A percentile compares a stretch with the other conserved stretches of the same genome.
Evolutionary conservation across 2,797 vertebrate genomes (phyloP).

Genomic region (Propithecus deckenii): DNA sequence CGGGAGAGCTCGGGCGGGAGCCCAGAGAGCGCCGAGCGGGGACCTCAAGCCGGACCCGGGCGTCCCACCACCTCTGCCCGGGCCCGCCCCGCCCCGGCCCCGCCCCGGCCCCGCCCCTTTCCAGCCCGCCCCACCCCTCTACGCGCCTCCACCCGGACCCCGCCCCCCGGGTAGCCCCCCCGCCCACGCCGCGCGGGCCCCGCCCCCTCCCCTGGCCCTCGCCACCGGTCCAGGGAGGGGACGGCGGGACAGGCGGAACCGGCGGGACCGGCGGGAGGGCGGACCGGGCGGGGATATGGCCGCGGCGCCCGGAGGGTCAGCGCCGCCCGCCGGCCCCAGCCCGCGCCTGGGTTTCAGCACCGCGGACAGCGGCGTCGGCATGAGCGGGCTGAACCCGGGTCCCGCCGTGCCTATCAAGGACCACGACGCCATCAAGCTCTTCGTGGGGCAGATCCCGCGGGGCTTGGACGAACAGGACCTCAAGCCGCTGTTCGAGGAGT

Average conservation of each 20-base stretch:
- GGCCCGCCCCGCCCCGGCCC: conserved; percentile 43
- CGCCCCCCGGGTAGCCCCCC: conserved; percentile 84
- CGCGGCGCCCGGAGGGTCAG: conserved; percentile 91
- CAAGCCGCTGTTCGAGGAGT: conserved; percentile 99
- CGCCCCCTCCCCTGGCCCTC: conserved; percentile 64
- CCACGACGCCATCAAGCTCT: conserved; percentile 99
- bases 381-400: conserved; percentile 94
- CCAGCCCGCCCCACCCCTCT: neutral
- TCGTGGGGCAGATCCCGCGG: conserved; percentile 98
- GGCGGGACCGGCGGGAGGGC: conserved; percentile 59
- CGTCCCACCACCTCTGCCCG: neutral
- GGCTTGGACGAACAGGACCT: conserved; percentile 99
- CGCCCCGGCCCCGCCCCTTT: conserved; percentile 50
- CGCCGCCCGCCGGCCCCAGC: conserved; percentile 69
- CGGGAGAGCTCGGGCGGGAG: conserved; percentile 65
- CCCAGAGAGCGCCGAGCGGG: conserved; percentile 15
- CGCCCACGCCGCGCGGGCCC: conserved; percentile 22
- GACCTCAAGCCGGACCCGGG: conserved; percentile 58
- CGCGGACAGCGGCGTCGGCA: conserved; percentile 81
- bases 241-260: conserved; percentile 63
- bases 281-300: conserved; percentile 87
- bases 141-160: conserved; percentile 66
- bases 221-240: conserved; percentile 71
- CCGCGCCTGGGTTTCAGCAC: conserved; percentile 89
- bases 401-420: conserved; percentile 97